These are phyloP conservation scores for Callosobruchus maculatus DNA, from an alignment of 2,888 invertebrate genomes.

Conservation along the genomic window DNA sequence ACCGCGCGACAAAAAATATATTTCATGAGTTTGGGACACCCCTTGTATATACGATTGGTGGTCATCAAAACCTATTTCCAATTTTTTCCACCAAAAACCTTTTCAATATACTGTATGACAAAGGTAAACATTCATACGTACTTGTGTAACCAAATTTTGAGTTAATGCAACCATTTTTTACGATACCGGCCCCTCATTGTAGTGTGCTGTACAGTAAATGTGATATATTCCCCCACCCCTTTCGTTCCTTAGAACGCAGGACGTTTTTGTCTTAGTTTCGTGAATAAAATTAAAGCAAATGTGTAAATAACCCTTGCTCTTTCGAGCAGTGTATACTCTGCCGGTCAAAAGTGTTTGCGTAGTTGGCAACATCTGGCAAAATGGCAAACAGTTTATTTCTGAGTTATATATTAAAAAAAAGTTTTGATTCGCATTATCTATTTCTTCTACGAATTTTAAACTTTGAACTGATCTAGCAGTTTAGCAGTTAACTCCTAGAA, in stretches of 20 bases:
- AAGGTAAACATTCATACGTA: neutral
- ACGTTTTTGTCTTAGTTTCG: slow-evolving; percentile 25
- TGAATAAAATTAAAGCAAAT: slow-evolving; percentile 6
- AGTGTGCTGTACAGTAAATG: slow-evolving; percentile 47
- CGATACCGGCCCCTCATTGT: slow-evolving; percentile 11
- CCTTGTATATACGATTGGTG: no score
- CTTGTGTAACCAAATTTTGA: neutral
- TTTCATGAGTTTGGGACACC: no score
- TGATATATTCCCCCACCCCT: slow-evolving; percentile 42
- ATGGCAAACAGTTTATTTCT: no score
- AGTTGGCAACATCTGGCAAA: neutral
- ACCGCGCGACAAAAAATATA: no score
- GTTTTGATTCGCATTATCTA: no score
- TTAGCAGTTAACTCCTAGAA: no score
- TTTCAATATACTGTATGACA: neutral
- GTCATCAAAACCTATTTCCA: neutral
- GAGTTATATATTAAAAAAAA: no score
- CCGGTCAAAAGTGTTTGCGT: neutral
- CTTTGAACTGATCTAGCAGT: no score
- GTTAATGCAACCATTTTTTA: neutral
- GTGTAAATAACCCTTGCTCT: slow-evolving; percentile 16
- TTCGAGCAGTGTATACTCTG: neutral
- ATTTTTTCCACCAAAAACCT: neutral
- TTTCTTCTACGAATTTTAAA: no score
- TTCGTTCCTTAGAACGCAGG: slow-evolving; percentile 42